Evolutionary conservation across 1,140 invertebrate species (phyloP), one percentile per base, ranked within the genome.

Genomic region (Drosophila leontia): DNA sequence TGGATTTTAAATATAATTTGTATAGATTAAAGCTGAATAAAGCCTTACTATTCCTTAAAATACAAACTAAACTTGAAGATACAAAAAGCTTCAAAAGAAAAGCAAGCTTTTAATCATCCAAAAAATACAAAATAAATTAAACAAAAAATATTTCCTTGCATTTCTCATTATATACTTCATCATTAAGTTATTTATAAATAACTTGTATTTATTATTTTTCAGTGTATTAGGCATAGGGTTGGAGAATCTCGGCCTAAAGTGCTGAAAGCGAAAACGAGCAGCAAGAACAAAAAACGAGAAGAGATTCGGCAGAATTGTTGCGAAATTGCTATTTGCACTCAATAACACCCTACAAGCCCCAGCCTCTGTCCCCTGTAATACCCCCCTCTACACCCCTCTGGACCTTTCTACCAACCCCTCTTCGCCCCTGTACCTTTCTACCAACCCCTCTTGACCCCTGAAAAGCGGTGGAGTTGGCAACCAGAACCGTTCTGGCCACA

Each of bases 321-420:
- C 70, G 83, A 92, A 92, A 92, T 92, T 92, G 91, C 91, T 92
- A 92, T 92, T 92, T 92, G 91, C 91, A 92, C 91, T 92, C 91
- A 92, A 92, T 92, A 92, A 92, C 91, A 71, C 69, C 67, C 68
- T 56, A 68, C 77, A 34, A 7, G 15, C n/a, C 41, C 23, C 13
- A 3, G 19, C 37, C 29, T 1, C 6, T 23, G 13, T 13, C 26
- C 11, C 19, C 11, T 29, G 26, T 6, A 0, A 29, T 29, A 7
- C 19, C 32, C 37, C 19, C 13, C 19, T 23, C 23, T 23, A 23
- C 23, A 23, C 17, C 17, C 11, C 51, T 34, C 51, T 34, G 26
- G 5, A 29, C 26, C 26, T 29, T 29, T 29, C 5, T 29, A 29
- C 5, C 26, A 29, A 29, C 26, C 6, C 34, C 42, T 11, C 17